Conservation (phyloP, 2,888 invertebrate species). For the Leptopterna dolabrata region DNA sequence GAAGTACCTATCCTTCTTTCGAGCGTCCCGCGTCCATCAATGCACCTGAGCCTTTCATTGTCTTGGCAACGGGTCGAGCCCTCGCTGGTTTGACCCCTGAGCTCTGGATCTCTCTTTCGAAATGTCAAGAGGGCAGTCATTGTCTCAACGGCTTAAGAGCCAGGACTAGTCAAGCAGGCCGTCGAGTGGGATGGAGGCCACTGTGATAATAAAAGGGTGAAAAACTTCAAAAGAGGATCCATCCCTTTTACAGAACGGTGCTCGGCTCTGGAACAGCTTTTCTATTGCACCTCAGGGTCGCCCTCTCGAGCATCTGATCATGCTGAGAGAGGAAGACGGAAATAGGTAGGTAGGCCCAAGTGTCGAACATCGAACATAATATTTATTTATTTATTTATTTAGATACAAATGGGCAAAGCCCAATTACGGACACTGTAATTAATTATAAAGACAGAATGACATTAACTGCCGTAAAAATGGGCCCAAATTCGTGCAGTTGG, state of each 20-base stretch:
- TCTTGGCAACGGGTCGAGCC: neutral
- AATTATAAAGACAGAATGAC: too few relatives aligned
- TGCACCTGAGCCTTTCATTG: neutral
- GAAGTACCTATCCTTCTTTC: neutral
- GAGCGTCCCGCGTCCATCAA: neutral
- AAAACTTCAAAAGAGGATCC: neutral
- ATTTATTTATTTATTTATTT: too few relatives aligned
- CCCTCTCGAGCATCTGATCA: too few relatives aligned
- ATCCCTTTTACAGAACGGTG: neutral
- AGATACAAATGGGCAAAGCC: too few relatives aligned
- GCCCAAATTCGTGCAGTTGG: too few relatives aligned
- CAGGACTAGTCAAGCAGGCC: neutral
- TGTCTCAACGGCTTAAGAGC: neutral
- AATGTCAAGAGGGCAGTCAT: neutral
- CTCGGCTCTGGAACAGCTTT: neutral
- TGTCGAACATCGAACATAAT: too few relatives aligned
- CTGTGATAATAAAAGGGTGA: neutral
- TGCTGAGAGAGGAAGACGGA: too few relatives aligned
- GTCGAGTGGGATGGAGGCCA: neutral
- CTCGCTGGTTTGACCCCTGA: neutral
- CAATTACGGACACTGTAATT: too few relatives aligned
- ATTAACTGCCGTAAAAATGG: too few relatives aligned
- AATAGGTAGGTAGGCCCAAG: too few relatives aligned
- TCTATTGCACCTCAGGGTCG: too few relatives aligned
- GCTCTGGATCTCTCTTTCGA: neutral